Percentiles rank a stretch among this genome's conserved stretches.
Evolutionary conservation across 1,140 invertebrate species (phyloP).

Genomic region (Doryteuthis pealeii): DNA sequence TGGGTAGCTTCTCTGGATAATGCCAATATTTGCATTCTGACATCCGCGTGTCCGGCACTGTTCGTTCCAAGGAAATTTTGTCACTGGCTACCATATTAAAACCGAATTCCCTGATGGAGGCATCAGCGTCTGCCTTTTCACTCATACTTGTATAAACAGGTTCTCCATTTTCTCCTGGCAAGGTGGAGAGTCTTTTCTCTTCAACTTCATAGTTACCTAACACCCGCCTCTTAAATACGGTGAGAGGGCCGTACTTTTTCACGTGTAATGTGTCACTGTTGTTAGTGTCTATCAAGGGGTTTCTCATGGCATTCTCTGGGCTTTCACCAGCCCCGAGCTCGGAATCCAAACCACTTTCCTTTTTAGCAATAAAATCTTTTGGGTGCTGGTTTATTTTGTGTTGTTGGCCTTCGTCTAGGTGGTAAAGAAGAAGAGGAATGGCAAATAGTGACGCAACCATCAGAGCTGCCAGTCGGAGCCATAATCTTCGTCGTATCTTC

Average conservation of each 20-base stretch:
- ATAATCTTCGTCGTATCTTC: not conserved
- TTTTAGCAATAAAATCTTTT: not conserved
- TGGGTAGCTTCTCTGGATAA: slow-evolving; percentile 84
- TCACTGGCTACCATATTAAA: slow-evolving; percentile 98
- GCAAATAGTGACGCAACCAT: not conserved
- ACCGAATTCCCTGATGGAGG: slow-evolving; percentile 72
- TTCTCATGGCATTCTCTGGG: slow-evolving; percentile 33
- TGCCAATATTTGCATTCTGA: slow-evolving; percentile 95
- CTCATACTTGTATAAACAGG: slow-evolving; percentile 47
- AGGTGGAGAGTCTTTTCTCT: slow-evolving; percentile 61
- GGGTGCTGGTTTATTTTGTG: not conserved
- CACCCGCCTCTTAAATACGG: slow-evolving; percentile 56
- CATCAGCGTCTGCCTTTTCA: slow-evolving; percentile 49
- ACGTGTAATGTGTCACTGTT: not conserved
- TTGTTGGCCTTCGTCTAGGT: not conserved
- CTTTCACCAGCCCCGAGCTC: not conserved
- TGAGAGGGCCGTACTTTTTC: slow-evolving; percentile 34
- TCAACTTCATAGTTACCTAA: slow-evolving; percentile 64
- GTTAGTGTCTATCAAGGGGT: slow-evolving; percentile 24
- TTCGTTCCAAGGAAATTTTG: slow-evolving; percentile 81
- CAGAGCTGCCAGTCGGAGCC: not conserved
- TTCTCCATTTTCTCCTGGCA: slow-evolving; percentile 54
- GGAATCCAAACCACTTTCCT: not conserved
- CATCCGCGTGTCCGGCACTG: slow-evolving; percentile 83
- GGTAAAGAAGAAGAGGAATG: not conserved